Base-by-base conservation (phyloP, 2,113 vertebrate genomes). In the Semnopithecus entellus region DNA sequence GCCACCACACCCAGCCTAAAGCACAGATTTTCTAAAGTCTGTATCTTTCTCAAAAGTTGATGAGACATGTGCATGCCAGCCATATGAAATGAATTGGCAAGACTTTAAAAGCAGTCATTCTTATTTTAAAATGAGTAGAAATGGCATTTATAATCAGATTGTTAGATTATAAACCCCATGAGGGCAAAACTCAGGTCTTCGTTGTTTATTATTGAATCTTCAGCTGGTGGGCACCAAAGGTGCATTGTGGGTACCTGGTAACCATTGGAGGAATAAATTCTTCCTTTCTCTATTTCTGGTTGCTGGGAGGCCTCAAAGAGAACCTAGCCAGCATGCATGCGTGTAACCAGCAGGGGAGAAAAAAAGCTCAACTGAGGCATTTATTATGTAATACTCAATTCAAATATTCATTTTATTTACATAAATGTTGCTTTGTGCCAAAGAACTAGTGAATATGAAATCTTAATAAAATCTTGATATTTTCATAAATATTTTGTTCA, bases 131-230 rank as follows among this genome's bases (percentile, higher is more conserved):
- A 50, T 50, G 78, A 57, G 23, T 48, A 10, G 25, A 55, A 52
- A 2, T 1, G 11, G 45, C 32, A 23, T 12, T 0, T 30, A 5
- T 11, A 5, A 12, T 17, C 70, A 12, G 70, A n/a, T 6, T 6
- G 0, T 13, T 20, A 48, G 35, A 20, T 16, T 11, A 0, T 8
- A 6, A 32, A 57, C 35, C 61, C 40, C 35, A 3, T 6, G 16
- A 78, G 81, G 72, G 52, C 61, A 32, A 32, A 22, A 20, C 10
- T 6, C 38, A 48, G 0, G 1, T n/a, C 45, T 43, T 52, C 52
- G 50, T 32, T 14, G n/a, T 73, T 81, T 14, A 10, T 80, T 18
- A 9, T 50, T 1, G 2, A 12, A 0, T 43, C 43, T 38, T 50
- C 0, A 12, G 23, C 48, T 57, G 8, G 25, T 11, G 17, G 61